phyloP scores from a whole-genome alignment of 2,888 invertebrate genomes.

The Formica aserva region DNA sequence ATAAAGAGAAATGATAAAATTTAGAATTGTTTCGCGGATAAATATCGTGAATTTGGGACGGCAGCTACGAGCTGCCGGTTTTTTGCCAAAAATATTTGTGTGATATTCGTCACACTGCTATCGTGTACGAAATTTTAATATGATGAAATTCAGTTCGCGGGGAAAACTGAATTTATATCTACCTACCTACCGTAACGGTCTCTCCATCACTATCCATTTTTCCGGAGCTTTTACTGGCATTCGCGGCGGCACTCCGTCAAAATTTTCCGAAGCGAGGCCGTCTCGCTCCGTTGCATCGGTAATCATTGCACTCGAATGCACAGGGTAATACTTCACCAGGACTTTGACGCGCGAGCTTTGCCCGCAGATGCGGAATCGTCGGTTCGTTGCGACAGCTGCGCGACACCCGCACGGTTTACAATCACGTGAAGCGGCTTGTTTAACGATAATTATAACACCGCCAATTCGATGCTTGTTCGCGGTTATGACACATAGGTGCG shows the following conservation, averaged over 20 bases:
- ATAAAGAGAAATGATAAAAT: constrained; percentile 15
- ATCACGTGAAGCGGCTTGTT: constrained; percentile 68
- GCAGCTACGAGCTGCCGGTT: background rate
- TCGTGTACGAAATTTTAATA: constrained; percentile 50
- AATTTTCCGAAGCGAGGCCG: constrained; percentile 51
- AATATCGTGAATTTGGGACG: constrained; percentile 10
- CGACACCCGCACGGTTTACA: constrained; percentile 65
- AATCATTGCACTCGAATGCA: constrained; percentile 61
- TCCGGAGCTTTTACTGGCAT: constrained; percentile 51
- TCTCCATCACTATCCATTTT: constrained; percentile 61
- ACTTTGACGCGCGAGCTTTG: constrained; percentile 58
- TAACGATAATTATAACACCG: constrained; percentile 71
- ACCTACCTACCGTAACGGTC: constrained; percentile 47
- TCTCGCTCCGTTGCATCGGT: constrained; percentile 50
- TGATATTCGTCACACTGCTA: constrained; percentile 20
- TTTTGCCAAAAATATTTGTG: constrained; percentile 40
- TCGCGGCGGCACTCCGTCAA: constrained; percentile 47
- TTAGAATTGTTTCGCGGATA: constrained; percentile 20
- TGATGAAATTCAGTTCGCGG: constrained; percentile 44
- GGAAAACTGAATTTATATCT: constrained; percentile 60
- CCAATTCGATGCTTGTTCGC: constrained; percentile 61
- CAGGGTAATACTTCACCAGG: constrained; percentile 63
- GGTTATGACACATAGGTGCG: constrained; percentile 34
- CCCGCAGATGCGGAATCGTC: constrained; percentile 69
- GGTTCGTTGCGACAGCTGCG: constrained; percentile 71